Conservation (phyloP, 2,888 invertebrate species). For the Phymatocera aterrima region DNA sequence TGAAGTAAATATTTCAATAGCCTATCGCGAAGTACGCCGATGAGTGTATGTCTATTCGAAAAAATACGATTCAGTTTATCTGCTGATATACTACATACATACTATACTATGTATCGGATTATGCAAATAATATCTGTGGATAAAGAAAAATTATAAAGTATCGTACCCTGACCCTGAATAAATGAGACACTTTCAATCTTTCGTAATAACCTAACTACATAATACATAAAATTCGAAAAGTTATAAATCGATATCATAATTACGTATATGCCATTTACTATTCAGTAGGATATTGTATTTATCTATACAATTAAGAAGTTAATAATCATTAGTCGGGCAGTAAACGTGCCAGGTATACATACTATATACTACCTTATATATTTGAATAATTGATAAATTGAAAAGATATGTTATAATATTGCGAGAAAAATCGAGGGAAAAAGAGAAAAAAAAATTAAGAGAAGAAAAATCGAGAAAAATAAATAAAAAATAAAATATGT, state of each 20-base stretch:
- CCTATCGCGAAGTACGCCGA: slow-evolving; percentile 29
- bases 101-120: background rate
- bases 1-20: slow-evolving; percentile 39
- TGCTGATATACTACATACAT: background rate
- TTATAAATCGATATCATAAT: slow-evolving; percentile 13
- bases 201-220: too few species aligned
- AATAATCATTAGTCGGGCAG: slow-evolving; percentile 39
- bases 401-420: slow-evolving; percentile 48
- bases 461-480: slow-evolving; percentile 54
- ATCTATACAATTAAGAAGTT: slow-evolving; percentile 19
- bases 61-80: background rate
- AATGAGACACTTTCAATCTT: slow-evolving; percentile 1
- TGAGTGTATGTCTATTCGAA: slow-evolving; percentile 9
- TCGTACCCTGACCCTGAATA: background rate
- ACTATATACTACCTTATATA: slow-evolving; percentile 47
- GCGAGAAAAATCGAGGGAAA: slow-evolving; percentile 49
- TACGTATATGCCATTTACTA: slow-evolving; percentile 13
- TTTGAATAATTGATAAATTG: slow-evolving; percentile 44
- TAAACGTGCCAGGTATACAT: slow-evolving; percentile 21
- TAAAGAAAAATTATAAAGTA: background rate
- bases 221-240: background rate
- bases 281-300: background rate
- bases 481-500: slow-evolving; percentile 70
- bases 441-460: slow-evolving; percentile 53
- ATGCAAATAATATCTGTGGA: background rate